Conservation (phyloP, 1,140 invertebrate genomes). For the Camponotus floridanus region DNA sequence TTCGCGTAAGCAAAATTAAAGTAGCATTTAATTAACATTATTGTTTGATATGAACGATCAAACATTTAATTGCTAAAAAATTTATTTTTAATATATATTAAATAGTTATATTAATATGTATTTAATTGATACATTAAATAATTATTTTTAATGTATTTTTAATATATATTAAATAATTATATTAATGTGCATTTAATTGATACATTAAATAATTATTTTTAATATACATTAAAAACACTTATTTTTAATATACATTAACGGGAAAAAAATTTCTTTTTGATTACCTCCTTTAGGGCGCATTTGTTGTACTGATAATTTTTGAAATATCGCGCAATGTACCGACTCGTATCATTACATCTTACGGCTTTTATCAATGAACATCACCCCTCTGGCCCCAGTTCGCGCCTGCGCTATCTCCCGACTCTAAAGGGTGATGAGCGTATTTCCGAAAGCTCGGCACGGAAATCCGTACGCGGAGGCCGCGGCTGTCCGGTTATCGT, state of each 20-base stretch:
- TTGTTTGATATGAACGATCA: neutral
- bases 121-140: too few species aligned
- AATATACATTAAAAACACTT: neutral
- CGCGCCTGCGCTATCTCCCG: conserved; percentile 25
- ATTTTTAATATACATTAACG: neutral
- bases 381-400: neutral
- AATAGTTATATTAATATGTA: too few species aligned
- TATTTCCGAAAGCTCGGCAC: conserved; percentile 60
- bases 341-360: neutral
- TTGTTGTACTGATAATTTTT: neutral
- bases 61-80: neutral
- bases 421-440: conserved; percentile 37
- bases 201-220: too few species aligned
- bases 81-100: too few species aligned
- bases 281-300: neutral
- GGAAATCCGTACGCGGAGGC: conserved; percentile 61
- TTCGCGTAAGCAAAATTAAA: neutral
- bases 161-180: too few species aligned
- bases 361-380: conserved; percentile 1
- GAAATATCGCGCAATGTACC: neutral
- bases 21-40: neutral
- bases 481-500: conserved; percentile 63
- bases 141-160: too few species aligned
- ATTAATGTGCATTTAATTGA: too few species aligned
- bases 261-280: neutral